phyloP scores from a whole-genome alignment of 1,140 invertebrate genomes.

The Psilanteris sp. region DNA sequence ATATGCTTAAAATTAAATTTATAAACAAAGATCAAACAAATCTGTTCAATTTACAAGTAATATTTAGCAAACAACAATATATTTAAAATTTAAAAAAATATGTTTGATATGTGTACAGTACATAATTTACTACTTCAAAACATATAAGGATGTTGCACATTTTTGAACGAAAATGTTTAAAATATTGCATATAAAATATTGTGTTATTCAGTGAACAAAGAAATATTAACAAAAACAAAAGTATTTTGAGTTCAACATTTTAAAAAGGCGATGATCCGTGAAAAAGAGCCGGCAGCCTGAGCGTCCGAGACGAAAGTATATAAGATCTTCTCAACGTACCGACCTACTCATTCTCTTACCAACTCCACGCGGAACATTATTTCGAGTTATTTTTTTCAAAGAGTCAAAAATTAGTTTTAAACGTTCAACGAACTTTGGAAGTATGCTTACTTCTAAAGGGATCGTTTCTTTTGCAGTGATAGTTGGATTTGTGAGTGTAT shows the following conservation, averaged over 20 bases:
- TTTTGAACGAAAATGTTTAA: no score
- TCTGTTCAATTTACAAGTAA: no score
- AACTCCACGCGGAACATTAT: conserved; percentile 58
- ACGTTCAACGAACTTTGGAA: conserved; percentile 57
- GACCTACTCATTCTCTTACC: conserved; percentile 74
- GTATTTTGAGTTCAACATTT: conserved; percentile 44
- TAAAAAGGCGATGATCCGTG: conserved; percentile 49
- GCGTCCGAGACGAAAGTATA: conserved; percentile 71
- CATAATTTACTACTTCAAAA: no score
- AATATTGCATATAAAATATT: no score
- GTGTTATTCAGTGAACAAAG: conserved; percentile 39
- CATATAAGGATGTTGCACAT: no score
- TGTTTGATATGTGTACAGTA: no score
- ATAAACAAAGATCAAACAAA: no score
- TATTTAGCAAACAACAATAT: no score
- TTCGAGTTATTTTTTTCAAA: conserved; percentile 38
- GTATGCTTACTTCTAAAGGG: conserved; percentile 56
- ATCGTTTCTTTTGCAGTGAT: conserved; percentile 35
- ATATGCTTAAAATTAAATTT: no score
- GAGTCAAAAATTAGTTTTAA: conserved; percentile 28
- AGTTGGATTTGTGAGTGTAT: conserved; percentile 37
- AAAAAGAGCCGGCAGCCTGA: conserved; percentile 42
- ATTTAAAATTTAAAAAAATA: no score
- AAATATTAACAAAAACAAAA: conserved; percentile 44
- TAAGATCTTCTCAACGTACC: conserved; percentile 72